Base-by-base conservation (phyloP, 1,140 invertebrate species). In the Epicauta chinensis region DNA sequence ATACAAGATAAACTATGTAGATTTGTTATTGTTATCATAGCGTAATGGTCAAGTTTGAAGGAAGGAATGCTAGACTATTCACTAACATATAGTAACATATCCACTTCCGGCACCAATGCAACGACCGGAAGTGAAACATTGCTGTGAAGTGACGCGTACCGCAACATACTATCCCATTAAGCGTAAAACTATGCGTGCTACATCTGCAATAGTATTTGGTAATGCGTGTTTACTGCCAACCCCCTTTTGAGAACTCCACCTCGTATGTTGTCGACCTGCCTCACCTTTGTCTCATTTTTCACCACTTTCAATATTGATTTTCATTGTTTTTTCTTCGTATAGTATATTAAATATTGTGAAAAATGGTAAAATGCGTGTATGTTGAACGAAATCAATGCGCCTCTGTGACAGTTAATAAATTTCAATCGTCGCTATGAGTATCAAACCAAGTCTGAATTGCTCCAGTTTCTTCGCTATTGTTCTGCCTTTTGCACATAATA, bases 131-230 rank as follows among this genome's bases (percentile, higher is more conserved):
- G 51, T 58, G 51, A 58, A 48, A 58, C 50, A 58, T 53, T 53
- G 46, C 41, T 48, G 51, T 58, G 37, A 40, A 58, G 44, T 58
- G 55, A 53, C 50, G 39, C 50, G 44, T 51, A 47, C 45, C 42
- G 34, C 47, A 58, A 55, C 51, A 53, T 59, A 57, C 51, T 53
- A 37, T 49, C 45, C 54, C 51, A 63, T 60, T 63, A 63, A 60
- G 52, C 43, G 38, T 50, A 55, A 58, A 60, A 60, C 53, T 63
- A 63, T 63, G 61, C 59, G 61, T 63, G 59, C 41, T 57, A 51
- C 56, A 61, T 59, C 48, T 61, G 59, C 56, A 57, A 39, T 55
- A 53, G 53, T 51, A 57, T 58, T 52, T 58, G 47, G 40, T 52
- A 39, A 56, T 63, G 59, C 61, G 61, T 63, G 61, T 41, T 40